Evolutionary conservation across 2,113 vertebrate species (phyloP), one percentile per base, ranked within the genome.

Genomic region (Cheilinus undulatus): DNA sequence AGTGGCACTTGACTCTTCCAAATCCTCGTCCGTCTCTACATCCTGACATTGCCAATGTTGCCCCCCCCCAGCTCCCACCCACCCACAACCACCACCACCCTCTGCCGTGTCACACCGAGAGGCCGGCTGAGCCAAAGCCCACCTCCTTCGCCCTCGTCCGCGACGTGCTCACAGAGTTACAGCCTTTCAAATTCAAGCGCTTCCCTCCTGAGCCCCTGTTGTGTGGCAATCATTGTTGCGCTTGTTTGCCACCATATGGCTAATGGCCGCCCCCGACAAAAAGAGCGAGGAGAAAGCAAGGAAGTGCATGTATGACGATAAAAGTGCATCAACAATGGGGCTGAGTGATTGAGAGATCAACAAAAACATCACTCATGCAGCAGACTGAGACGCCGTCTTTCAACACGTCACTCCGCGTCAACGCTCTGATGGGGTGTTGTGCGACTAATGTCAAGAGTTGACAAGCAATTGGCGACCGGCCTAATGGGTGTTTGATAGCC

Each of bases 401-500:
- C 69, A 83, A 36, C 30, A 11, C 46, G 72, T 87, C 83, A 64
- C 65, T 65, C 70, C 49, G 77, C 54, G 68, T 73, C 22, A 22
- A 62, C 30, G 61, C 77, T 71, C 72, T 49, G 38, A 87, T 65
- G 27, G 83, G 82, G 71, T 70, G 79, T 61, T 66, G 75, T 83
- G 74, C 36, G 60, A 84, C 70, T 38, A 9, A 79, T 83, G 91
- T 91, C 86, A 89, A 73, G 88, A 82, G 90, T 90, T 88, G 91
- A 90, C 88, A 82, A 81, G 78, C 73, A 56, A 76, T 63, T 93
- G 92, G 91, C 88, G 6, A 7, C n/a, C 3, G 2, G 88, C 88
- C 91, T 92, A 92, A 93, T 86, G 92, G 80, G 74, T 76, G 80
- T 93, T 93, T 91, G 83, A 92, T 88, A 79, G 91, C 69, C 10